Percentiles rank a stretch among this genome's conserved stretches.
These are phyloP conservation scores for Spea hammondii DNA, from an alignment of 2,797 vertebrate genomes.

Conservation along the genomic window DNA sequence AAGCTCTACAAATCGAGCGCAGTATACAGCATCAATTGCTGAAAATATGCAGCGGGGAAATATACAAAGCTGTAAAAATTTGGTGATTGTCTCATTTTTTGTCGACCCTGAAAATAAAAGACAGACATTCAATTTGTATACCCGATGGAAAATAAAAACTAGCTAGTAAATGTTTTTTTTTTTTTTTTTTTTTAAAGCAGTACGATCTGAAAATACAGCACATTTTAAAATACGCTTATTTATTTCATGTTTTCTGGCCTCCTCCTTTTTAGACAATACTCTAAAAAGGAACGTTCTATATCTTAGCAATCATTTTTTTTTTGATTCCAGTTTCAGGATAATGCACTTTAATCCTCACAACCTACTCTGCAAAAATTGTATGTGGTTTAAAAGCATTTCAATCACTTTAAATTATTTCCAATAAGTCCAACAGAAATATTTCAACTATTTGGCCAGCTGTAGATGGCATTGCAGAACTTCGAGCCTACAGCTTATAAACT, in stretches of 20 bases:
- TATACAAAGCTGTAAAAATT: constrained; percentile 97
- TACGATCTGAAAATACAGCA: too few species aligned
- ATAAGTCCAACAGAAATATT: constrained; percentile 13
- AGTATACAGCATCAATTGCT: constrained; percentile 96
- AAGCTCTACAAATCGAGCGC: constrained; percentile 94
- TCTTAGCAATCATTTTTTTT: background rate
- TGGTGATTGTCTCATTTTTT: constrained; percentile 98
- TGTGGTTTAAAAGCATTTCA: constrained; percentile 22
- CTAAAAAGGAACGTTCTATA: too few species aligned
- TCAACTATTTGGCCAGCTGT: background rate
- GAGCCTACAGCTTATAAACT: background rate
- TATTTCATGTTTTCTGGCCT: too few species aligned
- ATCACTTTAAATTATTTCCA: background rate
- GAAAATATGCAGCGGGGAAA: constrained; percentile 99
- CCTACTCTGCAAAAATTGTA: background rate
- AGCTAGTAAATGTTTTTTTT: too few species aligned
- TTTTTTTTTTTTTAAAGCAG: too few species aligned
- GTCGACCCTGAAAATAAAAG: constrained; percentile 81
- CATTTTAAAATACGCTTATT: too few species aligned
- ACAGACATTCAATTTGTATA: background rate
- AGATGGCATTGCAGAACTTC: background rate
- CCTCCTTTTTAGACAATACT: too few species aligned
- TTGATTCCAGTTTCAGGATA: background rate
- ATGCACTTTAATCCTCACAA: background rate
- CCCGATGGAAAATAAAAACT: too few species aligned